Conservation (phyloP, 2,113 vertebrate species). For the Toxostoma redivivum region DNA sequence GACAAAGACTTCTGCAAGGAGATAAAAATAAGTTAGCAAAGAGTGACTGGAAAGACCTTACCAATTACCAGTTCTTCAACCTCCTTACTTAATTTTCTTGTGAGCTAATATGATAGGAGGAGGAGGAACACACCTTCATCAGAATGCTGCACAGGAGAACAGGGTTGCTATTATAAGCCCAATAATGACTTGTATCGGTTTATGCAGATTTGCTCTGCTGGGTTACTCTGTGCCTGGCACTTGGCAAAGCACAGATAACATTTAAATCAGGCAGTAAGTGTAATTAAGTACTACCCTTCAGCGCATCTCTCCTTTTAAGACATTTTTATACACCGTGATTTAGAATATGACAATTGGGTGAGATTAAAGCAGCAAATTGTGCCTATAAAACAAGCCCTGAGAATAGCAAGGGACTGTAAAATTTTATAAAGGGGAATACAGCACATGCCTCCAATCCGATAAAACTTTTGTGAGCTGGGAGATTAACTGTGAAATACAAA, state of each 20-base stretch:
- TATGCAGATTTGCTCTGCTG: constrained; percentile 67
- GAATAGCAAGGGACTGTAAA: constrained; percentile 75
- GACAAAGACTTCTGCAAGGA: neutral
- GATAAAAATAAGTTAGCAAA: neutral
- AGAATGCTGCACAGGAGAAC: constrained; percentile 14
- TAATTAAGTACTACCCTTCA: constrained; percentile 79
- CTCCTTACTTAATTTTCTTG: constrained; percentile 11
- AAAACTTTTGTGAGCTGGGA: constrained; percentile 75
- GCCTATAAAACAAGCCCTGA: constrained; percentile 76
- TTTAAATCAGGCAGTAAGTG: constrained; percentile 77
- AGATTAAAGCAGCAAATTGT: constrained; percentile 80
- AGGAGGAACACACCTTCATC: constrained; percentile 10
- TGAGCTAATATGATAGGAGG: neutral
- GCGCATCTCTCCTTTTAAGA: constrained; percentile 70
- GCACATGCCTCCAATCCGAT: constrained; percentile 71
- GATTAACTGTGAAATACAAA: constrained; percentile 77
- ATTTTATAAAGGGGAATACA: constrained; percentile 76
- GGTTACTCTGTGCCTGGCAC: constrained; percentile 41
- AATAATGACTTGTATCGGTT: constrained; percentile 67
- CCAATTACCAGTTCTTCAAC: neutral
- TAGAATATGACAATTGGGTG: constrained; percentile 77
- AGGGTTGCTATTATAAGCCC: constrained; percentile 50
- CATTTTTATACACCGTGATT: constrained; percentile 76
- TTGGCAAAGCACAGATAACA: constrained; percentile 67
- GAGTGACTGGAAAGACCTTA: neutral